Evolutionary conservation across 1,140 invertebrate genomes (phyloP).

Genomic region (Brachionus manjavacas): DNA sequence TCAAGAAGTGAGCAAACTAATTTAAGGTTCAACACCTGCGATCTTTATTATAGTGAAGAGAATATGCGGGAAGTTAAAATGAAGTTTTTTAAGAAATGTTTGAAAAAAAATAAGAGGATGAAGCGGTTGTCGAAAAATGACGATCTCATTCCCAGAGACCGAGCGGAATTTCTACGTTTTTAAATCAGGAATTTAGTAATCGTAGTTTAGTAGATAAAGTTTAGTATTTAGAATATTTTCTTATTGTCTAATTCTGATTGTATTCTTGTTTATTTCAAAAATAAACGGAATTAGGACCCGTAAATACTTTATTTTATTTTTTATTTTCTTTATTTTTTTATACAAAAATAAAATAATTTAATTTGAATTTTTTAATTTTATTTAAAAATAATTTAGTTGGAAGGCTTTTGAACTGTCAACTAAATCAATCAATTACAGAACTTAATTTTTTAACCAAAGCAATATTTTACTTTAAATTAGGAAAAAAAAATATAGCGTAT

Average conservation of each 20-base stretch:
- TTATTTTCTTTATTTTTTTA: neutral
- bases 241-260: neutral
- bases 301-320: neutral
- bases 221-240: neutral
- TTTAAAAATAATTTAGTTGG: too few relatives aligned
- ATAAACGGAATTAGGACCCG: neutral
- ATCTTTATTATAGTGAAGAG: conserved; percentile 9
- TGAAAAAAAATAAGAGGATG: neutral
- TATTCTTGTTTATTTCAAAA: neutral
- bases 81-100: neutral
- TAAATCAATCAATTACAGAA: too few relatives aligned
- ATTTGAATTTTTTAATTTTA: neutral
- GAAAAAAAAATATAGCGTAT: too few relatives aligned
- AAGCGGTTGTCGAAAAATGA: neutral
- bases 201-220: conserved; percentile 14
- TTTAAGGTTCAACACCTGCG: neutral
- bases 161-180: neutral
- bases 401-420: too few relatives aligned
- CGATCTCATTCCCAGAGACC: neutral
- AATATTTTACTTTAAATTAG: too few relatives aligned
- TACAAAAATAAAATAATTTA: neutral
- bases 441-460: too few relatives aligned
- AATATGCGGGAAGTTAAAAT: conserved; percentile 23
- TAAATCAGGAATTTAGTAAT: neutral
- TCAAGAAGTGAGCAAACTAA: neutral